phyloP scores from a whole-genome alignment of 2,797 vertebrate species.

The Philypnodon macrostomus region DNA sequence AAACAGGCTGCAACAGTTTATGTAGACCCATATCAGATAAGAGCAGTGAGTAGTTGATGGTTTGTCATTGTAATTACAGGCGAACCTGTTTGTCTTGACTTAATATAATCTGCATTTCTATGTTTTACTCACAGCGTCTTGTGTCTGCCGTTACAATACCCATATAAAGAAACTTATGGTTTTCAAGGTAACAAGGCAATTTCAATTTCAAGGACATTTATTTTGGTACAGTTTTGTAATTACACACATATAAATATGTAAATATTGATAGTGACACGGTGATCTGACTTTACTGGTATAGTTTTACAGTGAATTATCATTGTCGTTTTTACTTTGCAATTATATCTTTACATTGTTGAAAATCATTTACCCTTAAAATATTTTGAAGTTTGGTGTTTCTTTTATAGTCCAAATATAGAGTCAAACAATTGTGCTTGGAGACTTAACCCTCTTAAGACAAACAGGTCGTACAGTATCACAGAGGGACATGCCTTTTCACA shows the following conservation, averaged over 20 bases:
- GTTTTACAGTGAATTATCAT: too few relatives aligned
- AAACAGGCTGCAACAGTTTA: constrained; percentile 52
- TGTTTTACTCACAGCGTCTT: constrained; percentile 54
- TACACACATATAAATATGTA: too few relatives aligned
- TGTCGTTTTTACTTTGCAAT: too few relatives aligned
- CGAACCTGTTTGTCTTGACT: constrained; percentile 65
- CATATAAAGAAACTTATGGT: constrained; percentile 41
- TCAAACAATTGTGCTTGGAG: not conserved
- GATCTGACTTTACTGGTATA: too few relatives aligned
- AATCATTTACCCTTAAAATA: too few relatives aligned
- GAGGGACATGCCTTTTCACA: constrained; percentile 1
- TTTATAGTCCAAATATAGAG: not conserved
- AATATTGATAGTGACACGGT: not conserved
- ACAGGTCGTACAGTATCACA: constrained; percentile 9
- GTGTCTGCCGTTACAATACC: constrained; percentile 53
- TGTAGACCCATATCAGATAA: constrained; percentile 61
- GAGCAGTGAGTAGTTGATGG: constrained; percentile 36
- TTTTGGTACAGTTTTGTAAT: not conserved
- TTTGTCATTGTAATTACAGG: constrained; percentile 56
- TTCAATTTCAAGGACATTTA: constrained; percentile 13
- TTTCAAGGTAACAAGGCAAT: too few relatives aligned
- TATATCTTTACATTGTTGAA: too few relatives aligned
- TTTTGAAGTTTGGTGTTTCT: not conserved
- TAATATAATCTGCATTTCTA: constrained; percentile 64
- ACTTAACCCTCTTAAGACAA: constrained; percentile 1